phyloP scores from a whole-genome alignment of 2,888 invertebrate species.

The Zelleria hepariella region DNA sequence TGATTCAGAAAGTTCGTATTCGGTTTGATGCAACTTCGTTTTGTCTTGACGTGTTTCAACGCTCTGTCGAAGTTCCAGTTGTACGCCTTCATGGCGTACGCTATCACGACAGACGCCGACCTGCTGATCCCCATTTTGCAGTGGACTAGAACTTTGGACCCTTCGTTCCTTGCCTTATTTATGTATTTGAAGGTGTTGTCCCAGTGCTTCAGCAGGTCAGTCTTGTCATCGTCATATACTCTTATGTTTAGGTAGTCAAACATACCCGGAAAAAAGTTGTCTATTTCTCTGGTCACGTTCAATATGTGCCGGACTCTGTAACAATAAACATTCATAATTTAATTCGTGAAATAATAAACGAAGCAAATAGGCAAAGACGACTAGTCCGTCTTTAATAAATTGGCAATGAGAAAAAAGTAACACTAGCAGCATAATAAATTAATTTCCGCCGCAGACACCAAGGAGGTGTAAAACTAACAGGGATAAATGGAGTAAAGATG shows the following conservation, averaged over 20 bases:
- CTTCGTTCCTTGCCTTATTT: conserved; percentile 88
- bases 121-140: conserved; percentile 99
- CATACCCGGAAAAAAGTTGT: conserved; percentile 98
- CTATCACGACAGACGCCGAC: conserved; percentile 98
- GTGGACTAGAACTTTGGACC: conserved; percentile 96
- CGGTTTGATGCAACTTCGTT: conserved; percentile 95
- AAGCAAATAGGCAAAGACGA: too few species aligned
- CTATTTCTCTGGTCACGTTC: conserved; percentile 98
- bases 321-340: conserved; percentile 18
- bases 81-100: conserved; percentile 98
- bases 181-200: conserved; percentile 98
- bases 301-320: conserved; percentile 94
- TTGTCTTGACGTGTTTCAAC: conserved; percentile 89
- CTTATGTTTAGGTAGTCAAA: conserved; percentile 97
- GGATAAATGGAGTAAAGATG: too few species aligned
- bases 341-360: too few species aligned
- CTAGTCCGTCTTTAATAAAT: too few species aligned
- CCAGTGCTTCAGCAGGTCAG: conserved; percentile 97
- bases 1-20: conserved; percentile 96
- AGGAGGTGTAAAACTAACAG: too few species aligned
- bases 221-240: conserved; percentile 97
- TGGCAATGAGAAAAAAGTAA: too few species aligned
- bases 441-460: too few species aligned
- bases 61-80: conserved; percentile 94
- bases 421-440: too few species aligned